These are phyloP conservation scores for Sycophaga agraensis DNA, from an alignment of 1,140 invertebrate genomes.

Conservation along the genomic window DNA sequence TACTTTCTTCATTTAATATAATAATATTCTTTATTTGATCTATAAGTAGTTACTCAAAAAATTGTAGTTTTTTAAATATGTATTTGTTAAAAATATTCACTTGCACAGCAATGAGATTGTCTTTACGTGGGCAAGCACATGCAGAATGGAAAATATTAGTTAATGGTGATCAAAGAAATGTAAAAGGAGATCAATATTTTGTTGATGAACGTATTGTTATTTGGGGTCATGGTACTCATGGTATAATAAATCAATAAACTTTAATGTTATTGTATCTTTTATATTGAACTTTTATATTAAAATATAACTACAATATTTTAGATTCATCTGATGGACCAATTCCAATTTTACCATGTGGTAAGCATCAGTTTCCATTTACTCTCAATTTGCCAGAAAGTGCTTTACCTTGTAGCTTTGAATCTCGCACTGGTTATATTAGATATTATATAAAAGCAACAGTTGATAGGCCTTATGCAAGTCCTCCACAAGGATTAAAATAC, in stretches of 20 bases:
- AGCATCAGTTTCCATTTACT: slow-evolving; percentile 75
- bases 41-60: too few relatives aligned
- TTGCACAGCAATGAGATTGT: slow-evolving; percentile 69
- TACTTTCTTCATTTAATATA: too few relatives aligned
- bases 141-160: slow-evolving; percentile 82
- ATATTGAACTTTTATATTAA: neutral
- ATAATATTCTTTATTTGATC: neutral
- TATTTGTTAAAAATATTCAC: neutral
- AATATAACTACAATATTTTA: slow-evolving; percentile 39
- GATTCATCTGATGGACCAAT: slow-evolving; percentile 68
- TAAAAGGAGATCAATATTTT: slow-evolving; percentile 83
- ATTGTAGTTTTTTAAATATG: too few relatives aligned
- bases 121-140: slow-evolving; percentile 76
- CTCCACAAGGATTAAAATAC: slow-evolving; percentile 83
- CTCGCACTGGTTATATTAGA: slow-evolving; percentile 74
- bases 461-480: slow-evolving; percentile 81
- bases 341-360: slow-evolving; percentile 74
- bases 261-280: neutral
- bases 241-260: slow-evolving; percentile 28
- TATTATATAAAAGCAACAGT: slow-evolving; percentile 79
- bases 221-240: slow-evolving; percentile 85
- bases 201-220: slow-evolving; percentile 75
- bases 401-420: slow-evolving; percentile 80
- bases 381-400: slow-evolving; percentile 78
- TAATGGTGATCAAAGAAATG: slow-evolving; percentile 72